Percentiles rank a stretch among this genome's conserved stretches.
These are phyloP conservation scores for Drosophila robusta DNA, from an alignment of 2,888 invertebrate genomes.

Conservation along the genomic window DNA sequence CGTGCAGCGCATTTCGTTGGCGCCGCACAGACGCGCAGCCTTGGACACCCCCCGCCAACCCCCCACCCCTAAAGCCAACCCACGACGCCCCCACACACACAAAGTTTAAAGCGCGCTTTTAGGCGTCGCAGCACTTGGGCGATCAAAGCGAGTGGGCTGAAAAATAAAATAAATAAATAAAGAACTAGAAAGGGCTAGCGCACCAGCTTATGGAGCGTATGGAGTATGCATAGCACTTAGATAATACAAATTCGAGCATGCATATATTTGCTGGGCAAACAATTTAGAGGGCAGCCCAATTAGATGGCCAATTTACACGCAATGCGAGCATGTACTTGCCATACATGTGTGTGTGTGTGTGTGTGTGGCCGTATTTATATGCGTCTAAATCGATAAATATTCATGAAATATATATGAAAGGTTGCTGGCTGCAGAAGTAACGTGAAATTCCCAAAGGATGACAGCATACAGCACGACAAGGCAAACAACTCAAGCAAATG, in stretches of 20 bases:
- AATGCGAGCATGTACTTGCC: conserved; percentile 17
- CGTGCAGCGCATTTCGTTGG: conserved; percentile 74
- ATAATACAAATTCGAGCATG: background rate
- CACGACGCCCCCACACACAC: background rate
- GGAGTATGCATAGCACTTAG: conserved; percentile 14
- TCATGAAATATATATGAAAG: conserved; percentile 70
- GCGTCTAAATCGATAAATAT: conserved; percentile 74
- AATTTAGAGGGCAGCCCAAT: conserved; percentile 38
- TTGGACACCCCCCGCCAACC: conserved; percentile 41
- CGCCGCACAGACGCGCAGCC: conserved; percentile 76
- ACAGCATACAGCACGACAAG: conserved; percentile 44
- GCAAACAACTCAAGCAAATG: conserved; percentile 55
- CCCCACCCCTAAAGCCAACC: background rate
- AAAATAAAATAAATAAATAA: conserved; percentile 5
- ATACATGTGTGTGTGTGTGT: background rate
- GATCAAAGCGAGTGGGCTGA: conserved; percentile 1
- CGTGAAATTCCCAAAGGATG: conserved; percentile 60
- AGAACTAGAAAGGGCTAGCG: background rate
- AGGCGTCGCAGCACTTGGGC: conserved; percentile 31
- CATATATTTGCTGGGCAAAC: conserved; percentile 28
- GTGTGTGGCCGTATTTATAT: conserved; percentile 31
- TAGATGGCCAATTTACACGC: conserved; percentile 54
- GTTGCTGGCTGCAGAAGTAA: conserved; percentile 41
- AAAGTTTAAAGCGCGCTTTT: conserved; percentile 64
- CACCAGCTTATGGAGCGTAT: conserved; percentile 1